Evolutionary conservation across 2,113 vertebrate species (phyloP), one percentile per base, ranked within the genome.

Genomic region (Paralichthys olivaceus): DNA sequence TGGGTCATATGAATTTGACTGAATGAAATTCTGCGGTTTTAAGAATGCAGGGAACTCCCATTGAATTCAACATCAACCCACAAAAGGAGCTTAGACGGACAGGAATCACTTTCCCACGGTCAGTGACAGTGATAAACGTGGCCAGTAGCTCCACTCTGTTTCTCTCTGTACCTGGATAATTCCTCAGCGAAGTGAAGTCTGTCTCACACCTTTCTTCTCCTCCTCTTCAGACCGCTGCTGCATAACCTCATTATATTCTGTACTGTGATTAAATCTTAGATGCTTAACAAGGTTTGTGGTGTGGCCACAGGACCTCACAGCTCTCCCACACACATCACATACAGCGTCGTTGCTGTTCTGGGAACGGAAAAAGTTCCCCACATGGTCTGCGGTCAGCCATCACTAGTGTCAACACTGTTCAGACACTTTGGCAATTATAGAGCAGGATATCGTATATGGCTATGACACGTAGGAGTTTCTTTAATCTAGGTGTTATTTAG

Each of bases 71-170:
- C 34, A 26, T 19, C 7, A 1, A 7, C 37, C 17, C 37, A 17
- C 14, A 9, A 43, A 3, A 8, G 14, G 23, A 4, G 14, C 13
- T 32, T 23, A 9, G n/a, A 45, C 61, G 45, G 37, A 25, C 25
- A 12, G 20, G 62, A 47, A 20, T 64, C 40, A 64, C 43, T 47
- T 63, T 63, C 14, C 22, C 23, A 19, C 23, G 3, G 22, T 63
- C 61, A 26, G 37, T 45, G 61, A 63, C 61, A 26, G 37, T 45
- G 61, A 63, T 26, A 45, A 25, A 63, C 15, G 22, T 40, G 12
- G 22, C 22, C 34, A 43, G 40, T 8, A 43, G 60, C n/a, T 25
- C 25, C 22, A 26, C 32, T 3, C 59, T 37, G 15, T 29, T 26
- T 19, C 14, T 43, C 43, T 13, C 40, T 49, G 23, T 20, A 47